phyloP scores from a whole-genome alignment of 2,888 invertebrate species.

The Pycnomerus fuliginosus region DNA sequence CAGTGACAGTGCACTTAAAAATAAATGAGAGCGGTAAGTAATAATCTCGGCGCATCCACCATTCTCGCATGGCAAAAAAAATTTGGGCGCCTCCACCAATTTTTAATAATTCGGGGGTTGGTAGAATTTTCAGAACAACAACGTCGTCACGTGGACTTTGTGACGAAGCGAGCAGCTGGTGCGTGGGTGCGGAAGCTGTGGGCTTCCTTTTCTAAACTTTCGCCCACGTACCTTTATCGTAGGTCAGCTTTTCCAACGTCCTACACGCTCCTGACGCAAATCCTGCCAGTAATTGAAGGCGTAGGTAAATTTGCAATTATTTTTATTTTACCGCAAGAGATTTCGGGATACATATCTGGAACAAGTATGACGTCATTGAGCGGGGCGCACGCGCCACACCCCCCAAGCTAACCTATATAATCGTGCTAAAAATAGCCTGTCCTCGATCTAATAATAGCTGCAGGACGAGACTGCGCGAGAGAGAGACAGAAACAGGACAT shows the following conservation, averaged over 20 bases:
- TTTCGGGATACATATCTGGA: constrained; percentile 34
- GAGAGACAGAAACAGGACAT: constrained; percentile 12
- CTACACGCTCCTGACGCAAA: background rate
- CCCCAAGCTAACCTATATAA: constrained; percentile 49
- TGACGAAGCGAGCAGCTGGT: constrained; percentile 26
- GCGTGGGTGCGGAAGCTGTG: constrained; percentile 23
- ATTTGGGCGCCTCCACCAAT: constrained; percentile 15
- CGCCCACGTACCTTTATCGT: constrained; percentile 18
- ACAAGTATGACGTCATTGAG: constrained; percentile 54
- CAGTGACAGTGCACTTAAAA: constrained; percentile 5
- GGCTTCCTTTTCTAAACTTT: constrained; percentile 23
- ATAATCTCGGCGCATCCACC: constrained; percentile 21
- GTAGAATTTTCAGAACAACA: no score
- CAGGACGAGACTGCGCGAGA: constrained; percentile 43
- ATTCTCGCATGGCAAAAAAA: no score
- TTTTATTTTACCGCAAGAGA: background rate
- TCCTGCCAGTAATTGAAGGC: background rate
- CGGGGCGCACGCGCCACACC: constrained; percentile 45
- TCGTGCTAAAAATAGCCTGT: constrained; percentile 52
- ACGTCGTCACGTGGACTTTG: constrained; percentile 9
- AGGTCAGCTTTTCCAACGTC: constrained; percentile 17
- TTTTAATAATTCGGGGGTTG: background rate
- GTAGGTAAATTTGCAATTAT: background rate
- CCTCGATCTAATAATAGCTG: constrained; percentile 55
- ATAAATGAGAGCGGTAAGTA: background rate